These are phyloP conservation scores for Proctacanthus coquilletti DNA, from an alignment of 1,140 invertebrate species.

Conservation along the genomic window DNA sequence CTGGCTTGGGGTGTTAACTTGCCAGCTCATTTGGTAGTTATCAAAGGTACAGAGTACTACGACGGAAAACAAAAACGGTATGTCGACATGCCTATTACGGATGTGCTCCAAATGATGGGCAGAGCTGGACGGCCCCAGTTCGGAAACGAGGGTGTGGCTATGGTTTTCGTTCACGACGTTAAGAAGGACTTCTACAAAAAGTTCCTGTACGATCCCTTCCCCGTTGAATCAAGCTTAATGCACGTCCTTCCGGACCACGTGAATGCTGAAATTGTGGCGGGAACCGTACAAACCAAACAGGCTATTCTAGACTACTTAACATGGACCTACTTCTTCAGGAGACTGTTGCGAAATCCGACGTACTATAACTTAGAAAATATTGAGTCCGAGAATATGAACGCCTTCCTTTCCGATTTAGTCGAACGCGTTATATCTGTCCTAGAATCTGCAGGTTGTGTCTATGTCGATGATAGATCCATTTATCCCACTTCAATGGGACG, in stretches of 20 bases:
- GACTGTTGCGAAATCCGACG: conserved; percentile 83
- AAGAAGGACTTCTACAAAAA: conserved; percentile 99
- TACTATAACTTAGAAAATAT: conserved; percentile 77
- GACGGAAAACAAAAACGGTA: conserved; percentile 94
- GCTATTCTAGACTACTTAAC: conserved; percentile 94
- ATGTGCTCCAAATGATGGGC: conserved; percentile 99
- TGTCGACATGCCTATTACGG: conserved; percentile 98
- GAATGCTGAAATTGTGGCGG: conserved; percentile 94
- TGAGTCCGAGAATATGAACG: conserved; percentile 57
- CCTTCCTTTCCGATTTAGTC: conserved; percentile 58
- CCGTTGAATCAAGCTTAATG: conserved; percentile 90
- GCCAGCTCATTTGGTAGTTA: conserved; percentile 57
- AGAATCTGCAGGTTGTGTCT: conserved; percentile 59
- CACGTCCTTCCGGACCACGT: conserved; percentile 89
- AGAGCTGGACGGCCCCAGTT: conserved; percentile 89
- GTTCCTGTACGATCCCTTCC: conserved; percentile 98
- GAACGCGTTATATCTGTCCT: conserved; percentile 60
- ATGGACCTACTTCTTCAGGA: conserved; percentile 95
- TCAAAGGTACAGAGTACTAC: conserved; percentile 91
- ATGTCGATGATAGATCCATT: conserved; percentile 49
- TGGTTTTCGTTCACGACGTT: conserved; percentile 92
- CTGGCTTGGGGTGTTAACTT: conserved; percentile 99
- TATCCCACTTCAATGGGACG: conserved; percentile 75
- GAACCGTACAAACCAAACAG: conserved; percentile 83
- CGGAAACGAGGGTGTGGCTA: conserved; percentile 88